Base-by-base conservation (phyloP, 2,113 vertebrate genomes). In the Ploceus nigricollis region DNA sequence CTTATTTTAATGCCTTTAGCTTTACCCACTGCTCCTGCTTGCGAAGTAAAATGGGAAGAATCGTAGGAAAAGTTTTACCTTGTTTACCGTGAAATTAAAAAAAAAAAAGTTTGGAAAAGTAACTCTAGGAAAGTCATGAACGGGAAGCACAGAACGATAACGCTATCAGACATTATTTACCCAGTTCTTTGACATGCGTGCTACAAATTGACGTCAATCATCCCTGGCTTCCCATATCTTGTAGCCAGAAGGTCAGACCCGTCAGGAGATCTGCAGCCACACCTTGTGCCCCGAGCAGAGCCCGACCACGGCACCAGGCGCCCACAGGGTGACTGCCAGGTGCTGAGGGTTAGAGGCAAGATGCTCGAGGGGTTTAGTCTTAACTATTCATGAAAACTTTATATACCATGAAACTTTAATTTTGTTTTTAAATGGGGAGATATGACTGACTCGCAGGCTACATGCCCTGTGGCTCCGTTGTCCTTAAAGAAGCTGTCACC, bases 301-400 rank as follows among this genome's bases (percentile, higher is more conserved):
- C 39, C 40, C 0, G 0, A 0, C 10, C 27, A 5, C 50, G 35
- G 40, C 28, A 0, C 15, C 31, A 1, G 45, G 13, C 15, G 13
- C 42, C 48, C 63, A 1, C 11, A 3, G 14, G 14, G 30, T 19
- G 42, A 10, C 39, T 40, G 33, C 47, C 50, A 6, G 40, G 23
- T 33, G 24, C 54, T 39, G 42, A 35, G 51, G 35, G 69, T 13
- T 90, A 31, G 23, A 28, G 30, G 33, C 54, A 30, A 25, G 42
- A 8, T 66, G 28, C 68, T 50, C 2, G 1, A 47, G 51, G 19
- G 5, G 7, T 22, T 60, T 31, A 18, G 14, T 51, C 47, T 25
- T 51, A 64, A 10, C 31, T 57, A 3, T 63, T 70, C 33, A 24
- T 50, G 15, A 20, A 63, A 70, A 70, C 48, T 48, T 70, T 28